phyloP scores from a whole-genome alignment of 1,140 invertebrate genomes.

The Heliothis virescens region DNA sequence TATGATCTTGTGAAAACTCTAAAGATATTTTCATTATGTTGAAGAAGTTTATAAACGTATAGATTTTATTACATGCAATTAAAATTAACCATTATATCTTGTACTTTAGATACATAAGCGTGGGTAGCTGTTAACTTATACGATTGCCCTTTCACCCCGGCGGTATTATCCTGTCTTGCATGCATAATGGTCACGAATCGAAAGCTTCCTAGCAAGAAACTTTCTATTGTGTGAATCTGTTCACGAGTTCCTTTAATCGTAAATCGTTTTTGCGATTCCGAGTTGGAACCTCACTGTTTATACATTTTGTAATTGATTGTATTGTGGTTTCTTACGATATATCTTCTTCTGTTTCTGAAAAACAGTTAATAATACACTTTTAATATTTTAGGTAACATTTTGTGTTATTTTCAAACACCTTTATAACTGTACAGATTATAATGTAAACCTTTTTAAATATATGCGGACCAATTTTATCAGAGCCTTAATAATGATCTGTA shows the following conservation, averaged over 20 bases:
- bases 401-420: no score
- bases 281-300: background rate
- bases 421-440: no score
- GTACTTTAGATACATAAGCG: background rate
- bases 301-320: background rate
- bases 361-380: no score
- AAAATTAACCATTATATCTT: background rate
- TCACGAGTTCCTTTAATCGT: conserved; percentile 44
- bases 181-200: conserved; percentile 45
- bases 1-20: no score
- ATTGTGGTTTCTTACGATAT: background rate
- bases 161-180: conserved; percentile 44
- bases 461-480: no score
- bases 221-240: conserved; percentile 48
- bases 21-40: no score
- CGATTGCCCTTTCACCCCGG: conserved; percentile 32
- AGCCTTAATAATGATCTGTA: no score
- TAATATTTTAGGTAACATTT: no score
- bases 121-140: conserved; percentile 28
- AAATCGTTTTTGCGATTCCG: conserved; percentile 17
- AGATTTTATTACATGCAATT: background rate
- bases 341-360: no score
- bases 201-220: conserved; percentile 36
- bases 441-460: no score
- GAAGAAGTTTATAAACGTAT: no score